Base-by-base conservation (phyloP, 2,888 invertebrate species). In the Leucophora obtusa region DNA sequence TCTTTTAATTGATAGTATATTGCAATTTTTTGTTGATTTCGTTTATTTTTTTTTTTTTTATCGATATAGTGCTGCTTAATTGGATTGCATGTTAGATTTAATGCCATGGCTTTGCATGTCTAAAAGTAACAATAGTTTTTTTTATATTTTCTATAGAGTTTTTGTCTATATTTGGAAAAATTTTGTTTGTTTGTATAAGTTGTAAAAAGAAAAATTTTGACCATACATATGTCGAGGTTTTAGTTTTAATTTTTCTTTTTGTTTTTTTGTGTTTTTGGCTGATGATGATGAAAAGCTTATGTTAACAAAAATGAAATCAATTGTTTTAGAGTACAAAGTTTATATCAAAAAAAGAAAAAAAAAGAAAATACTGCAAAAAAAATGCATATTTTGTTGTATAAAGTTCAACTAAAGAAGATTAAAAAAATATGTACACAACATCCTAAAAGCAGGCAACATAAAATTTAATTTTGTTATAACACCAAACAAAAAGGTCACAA, bases 281-380 rank as follows among this genome's bases (percentile, higher is more conserved):
- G 68, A 24, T 72, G 76, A 43, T 80, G 80, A 76, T 80, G 80
- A 80, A 76, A 80, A 80, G 76, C 76, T 76, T 76, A 76, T 73
- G 80, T 80, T 80, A 80, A 80, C 80, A 80, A 72, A 69, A 80
- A 80, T 76, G 75, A 80, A 80, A 80, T 80, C 80, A 76, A 80
- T 80, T 80, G 80, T 80, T 80, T 73, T 80, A 15, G 59, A 69
- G 79, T 68, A 78, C 56, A 65, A 72, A 71, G 51, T 68, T 73
- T 68, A 68, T 73, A 59, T n/a, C 6, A 63, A 15, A 54, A n/a
- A 18, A 59, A 7, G 21, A 28, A n/a, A 50, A 72, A 47, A 10
- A 18, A 60, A 18, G 4, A 14, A n/a, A 21, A 17, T 50, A n/a
- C 54, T 14, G 14, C 51, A 60, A 24, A 28, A 33, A 56, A 70